These are phyloP conservation scores for Limanda limanda DNA, from an alignment of 2,113 vertebrate genomes.

Conservation along the genomic window DNA sequence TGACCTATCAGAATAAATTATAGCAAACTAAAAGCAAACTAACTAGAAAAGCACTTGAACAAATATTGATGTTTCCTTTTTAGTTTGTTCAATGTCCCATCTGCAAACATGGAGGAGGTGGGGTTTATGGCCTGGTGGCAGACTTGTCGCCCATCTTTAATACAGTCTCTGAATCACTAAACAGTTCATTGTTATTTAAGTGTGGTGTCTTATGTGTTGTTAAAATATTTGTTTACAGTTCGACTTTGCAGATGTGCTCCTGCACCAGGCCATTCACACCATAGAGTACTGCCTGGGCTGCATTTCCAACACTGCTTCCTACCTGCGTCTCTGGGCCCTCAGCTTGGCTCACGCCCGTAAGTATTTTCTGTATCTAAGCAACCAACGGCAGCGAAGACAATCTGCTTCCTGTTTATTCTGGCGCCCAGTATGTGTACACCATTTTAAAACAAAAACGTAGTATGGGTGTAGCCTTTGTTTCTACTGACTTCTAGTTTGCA, in stretches of 20 bases:
- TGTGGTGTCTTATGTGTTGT: background rate
- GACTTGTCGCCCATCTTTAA: too few relatives aligned
- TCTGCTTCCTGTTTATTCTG: too few relatives aligned
- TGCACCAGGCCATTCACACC: conserved; percentile 94
- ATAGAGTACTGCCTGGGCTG: conserved; percentile 98
- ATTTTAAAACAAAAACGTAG: too few relatives aligned
- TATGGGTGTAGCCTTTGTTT: background rate
- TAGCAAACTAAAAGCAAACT: too few relatives aligned
- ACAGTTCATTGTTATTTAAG: background rate
- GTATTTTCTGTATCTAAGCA: conserved; percentile 37
- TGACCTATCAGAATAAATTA: too few relatives aligned
- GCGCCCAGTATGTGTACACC: too few relatives aligned
- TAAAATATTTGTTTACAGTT: conserved; percentile 81
- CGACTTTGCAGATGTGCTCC: conserved; percentile 89
- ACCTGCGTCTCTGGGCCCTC: conserved; percentile 96
- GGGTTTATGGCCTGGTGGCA: too few relatives aligned
- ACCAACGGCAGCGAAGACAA: too few relatives aligned
- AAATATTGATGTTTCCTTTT: too few relatives aligned
- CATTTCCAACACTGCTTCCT: conserved; percentile 96
- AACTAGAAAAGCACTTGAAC: too few relatives aligned
- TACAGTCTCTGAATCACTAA: background rate
- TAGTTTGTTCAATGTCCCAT: too few relatives aligned
- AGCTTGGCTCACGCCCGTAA: conserved; percentile 97
- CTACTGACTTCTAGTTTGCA: background rate
- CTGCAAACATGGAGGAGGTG: too few relatives aligned